Evolutionary conservation across 1,140 invertebrate genomes (phyloP).

Genomic region (Neotoxoptera formosana): DNA sequence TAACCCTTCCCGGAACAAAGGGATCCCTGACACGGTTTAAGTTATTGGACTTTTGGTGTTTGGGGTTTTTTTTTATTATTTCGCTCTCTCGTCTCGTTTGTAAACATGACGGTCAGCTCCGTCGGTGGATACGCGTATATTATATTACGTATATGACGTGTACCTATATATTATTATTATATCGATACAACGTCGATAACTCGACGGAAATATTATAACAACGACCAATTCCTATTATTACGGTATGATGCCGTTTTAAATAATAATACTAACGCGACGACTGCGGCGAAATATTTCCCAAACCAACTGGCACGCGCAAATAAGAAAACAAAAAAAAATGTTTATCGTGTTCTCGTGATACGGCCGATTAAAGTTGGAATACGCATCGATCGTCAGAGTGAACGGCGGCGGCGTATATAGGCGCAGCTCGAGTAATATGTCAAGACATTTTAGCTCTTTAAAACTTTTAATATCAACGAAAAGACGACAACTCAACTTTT

Average conservation of each 20-base stretch:
- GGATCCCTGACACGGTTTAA: not conserved
- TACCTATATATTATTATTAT: not conserved
- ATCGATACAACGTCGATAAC: not conserved
- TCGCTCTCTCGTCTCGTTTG: not conserved
- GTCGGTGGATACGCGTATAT: not conserved
- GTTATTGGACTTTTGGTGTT: not conserved
- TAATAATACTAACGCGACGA: not conserved
- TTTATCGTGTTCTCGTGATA: not conserved
- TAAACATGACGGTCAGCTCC: not conserved
- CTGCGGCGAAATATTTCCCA: not conserved
- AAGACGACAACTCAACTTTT: not conserved
- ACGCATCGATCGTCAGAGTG: not conserved
- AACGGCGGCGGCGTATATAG: not conserved
- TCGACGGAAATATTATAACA: not conserved
- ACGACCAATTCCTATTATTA: not conserved
- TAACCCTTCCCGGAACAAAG: not conserved
- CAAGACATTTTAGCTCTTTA: conserved; percentile 8
- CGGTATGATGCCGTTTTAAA: not conserved
- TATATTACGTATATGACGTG: not conserved
- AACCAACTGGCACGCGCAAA: not conserved
- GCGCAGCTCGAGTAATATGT: not conserved
- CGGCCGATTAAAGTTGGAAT: not conserved
- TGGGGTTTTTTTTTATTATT: not conserved
- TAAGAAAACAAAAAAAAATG: not conserved
- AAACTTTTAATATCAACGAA: conserved; percentile 8